Evolutionary conservation across 2,888 invertebrate genomes (phyloP).

Genomic region (Cheiracanthium punctorium): DNA sequence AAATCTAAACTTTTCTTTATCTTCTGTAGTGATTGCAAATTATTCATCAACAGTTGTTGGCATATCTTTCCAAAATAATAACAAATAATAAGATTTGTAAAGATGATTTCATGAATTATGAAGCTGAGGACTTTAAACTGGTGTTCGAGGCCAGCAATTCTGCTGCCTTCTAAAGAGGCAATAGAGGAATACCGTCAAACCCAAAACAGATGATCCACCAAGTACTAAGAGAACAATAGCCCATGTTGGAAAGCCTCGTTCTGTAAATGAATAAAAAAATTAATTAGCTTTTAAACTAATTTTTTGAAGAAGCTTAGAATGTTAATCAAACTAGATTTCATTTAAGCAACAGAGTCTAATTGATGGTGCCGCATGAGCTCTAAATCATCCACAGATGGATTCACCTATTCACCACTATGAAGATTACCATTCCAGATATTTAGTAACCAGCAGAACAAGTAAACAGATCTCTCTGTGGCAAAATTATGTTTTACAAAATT

Average conservation of each 20-base stretch:
- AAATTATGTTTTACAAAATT: too few species aligned
- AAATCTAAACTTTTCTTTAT: neutral
- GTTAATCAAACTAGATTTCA: neutral
- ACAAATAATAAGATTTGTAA: neutral
- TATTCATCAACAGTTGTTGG: too few species aligned
- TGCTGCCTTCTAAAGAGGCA: slow-evolving; percentile 30
- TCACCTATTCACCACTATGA: neutral
- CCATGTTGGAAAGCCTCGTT: slow-evolving; percentile 42
- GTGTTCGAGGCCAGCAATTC: neutral
- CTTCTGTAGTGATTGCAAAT: neutral
- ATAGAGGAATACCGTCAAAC: slow-evolving; percentile 12
- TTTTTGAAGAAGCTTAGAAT: neutral
- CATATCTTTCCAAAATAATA: neutral
- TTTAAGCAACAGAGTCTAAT: neutral
- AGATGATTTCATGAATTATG: too few species aligned
- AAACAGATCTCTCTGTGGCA: too few species aligned
- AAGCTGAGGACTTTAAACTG: neutral
- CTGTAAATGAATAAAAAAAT: slow-evolving; percentile 25
- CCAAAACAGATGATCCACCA: slow-evolving; percentile 1
- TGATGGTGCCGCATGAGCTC: neutral
- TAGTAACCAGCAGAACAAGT: too few species aligned
- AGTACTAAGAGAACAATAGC: slow-evolving; percentile 52
- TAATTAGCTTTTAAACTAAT: neutral
- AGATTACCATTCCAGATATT: neutral
- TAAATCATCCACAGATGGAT: neutral